Evolutionary conservation across 2,113 vertebrate species (phyloP).

Genomic region (Raja brachyura): DNA sequence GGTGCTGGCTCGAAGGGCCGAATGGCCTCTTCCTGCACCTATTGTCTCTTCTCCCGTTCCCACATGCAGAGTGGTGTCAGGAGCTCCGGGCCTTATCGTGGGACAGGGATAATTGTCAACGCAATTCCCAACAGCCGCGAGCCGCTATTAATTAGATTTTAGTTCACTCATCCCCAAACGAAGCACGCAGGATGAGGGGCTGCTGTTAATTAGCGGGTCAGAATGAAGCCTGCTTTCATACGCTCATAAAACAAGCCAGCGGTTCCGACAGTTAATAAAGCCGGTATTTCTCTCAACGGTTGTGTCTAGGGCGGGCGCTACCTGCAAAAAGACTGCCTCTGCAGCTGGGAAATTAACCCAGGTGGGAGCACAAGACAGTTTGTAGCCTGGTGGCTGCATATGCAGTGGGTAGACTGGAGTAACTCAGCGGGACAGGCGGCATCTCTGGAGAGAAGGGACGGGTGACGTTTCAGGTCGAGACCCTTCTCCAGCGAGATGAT

Average conservation of each 20-base stretch:
- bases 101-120: neutral
- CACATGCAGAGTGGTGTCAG: neutral
- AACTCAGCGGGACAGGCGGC: no score
- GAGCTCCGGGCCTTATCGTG: neutral
- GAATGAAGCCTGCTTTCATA: constrained; percentile 12
- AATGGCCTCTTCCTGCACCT: no score
- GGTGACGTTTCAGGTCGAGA: no score
- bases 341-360: neutral
- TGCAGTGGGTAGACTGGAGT: no score
- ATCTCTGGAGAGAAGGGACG: no score
- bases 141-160: constrained; percentile 35
- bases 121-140: neutral
- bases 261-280: constrained; percentile 23
- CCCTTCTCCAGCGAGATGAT: no score
- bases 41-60: neutral
- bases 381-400: no score
- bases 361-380: no score
- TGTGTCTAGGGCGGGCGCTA: neutral
- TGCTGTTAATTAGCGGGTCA: constrained; percentile 23
- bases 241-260: neutral
- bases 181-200: neutral
- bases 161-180: constrained; percentile 21
- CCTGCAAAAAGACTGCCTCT: neutral
- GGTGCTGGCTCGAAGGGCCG: no score
- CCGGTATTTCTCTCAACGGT: neutral